These are phyloP conservation scores for Choreutis nemorana DNA, from an alignment of 2,888 invertebrate genomes.

Conservation along the genomic window DNA sequence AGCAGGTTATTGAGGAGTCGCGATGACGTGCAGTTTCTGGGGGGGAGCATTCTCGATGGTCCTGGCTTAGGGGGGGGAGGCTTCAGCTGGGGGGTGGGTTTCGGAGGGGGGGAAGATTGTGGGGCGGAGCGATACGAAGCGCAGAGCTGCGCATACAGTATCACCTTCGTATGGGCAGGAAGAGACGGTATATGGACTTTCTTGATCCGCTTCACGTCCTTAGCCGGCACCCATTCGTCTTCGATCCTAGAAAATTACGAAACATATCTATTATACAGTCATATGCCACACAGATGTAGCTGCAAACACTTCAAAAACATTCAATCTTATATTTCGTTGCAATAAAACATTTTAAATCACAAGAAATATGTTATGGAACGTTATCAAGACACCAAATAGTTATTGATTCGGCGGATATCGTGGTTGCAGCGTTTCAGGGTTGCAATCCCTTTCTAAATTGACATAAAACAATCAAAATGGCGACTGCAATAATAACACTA, in stretches of 20 bases:
- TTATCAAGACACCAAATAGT: neutral
- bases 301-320: conserved; percentile 43
- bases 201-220: conserved; percentile 71
- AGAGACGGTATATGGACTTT: conserved; percentile 64
- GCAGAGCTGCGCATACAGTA: conserved; percentile 60
- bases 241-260: conserved; percentile 80
- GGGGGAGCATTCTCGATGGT: conserved; percentile 11
- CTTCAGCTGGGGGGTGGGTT: conserved; percentile 9
- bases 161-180: conserved; percentile 53
- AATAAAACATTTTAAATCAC: too few relatives aligned
- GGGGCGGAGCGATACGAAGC: conserved; percentile 32
- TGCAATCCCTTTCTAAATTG: conserved; percentile 36
- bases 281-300: conserved; percentile 46
- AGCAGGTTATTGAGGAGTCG: conserved; percentile 36
- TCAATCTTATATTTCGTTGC: too few relatives aligned
- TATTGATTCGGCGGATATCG: too few relatives aligned
- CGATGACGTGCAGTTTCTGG: conserved; percentile 37
- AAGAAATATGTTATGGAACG: too few relatives aligned
- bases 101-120: conserved; percentile 16
- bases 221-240: conserved; percentile 86
- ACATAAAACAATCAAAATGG: too few relatives aligned
- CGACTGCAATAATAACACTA: too few relatives aligned
- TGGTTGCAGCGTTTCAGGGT: conserved; percentile 54
- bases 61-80: conserved; percentile 10
- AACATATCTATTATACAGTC: accelerated